Base-by-base conservation (phyloP, 2,113 vertebrate species). In the Apteryx mantelli region DNA sequence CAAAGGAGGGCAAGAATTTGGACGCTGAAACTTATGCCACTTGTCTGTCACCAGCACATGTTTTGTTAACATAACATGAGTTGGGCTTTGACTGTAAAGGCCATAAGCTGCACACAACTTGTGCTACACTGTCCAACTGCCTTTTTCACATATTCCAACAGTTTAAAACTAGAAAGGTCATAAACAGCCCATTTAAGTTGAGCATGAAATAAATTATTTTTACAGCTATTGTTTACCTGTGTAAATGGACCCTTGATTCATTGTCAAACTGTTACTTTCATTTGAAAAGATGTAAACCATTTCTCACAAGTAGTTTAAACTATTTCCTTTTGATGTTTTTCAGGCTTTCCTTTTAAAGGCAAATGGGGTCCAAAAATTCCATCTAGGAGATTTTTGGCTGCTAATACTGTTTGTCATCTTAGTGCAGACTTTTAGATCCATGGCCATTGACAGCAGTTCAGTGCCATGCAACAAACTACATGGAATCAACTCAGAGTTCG, bases 41-140 rank as follows among this genome's bases (percentile, higher is more conserved):
- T 79, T 95, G 48, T 79, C 81, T 78, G 38, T 85, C 70, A n/a
- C 66, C 61, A 88, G 58, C 20, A 40, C 2, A 0, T 30, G 8
- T 86, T 92, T 94, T 85, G n/a, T 76, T 85, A 64, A 13, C 0
- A 0, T 85, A 64, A 13, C 0, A 0, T 10, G 36, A 55, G 21
- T 52, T 50, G 48, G 65, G 19, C 56, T 86, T 88, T 50, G 82
- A 84, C 61, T 84, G 44, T 34, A 53, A 84, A 91, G 52, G 56
- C 32, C 32, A 19, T 0, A 0, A 89, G 48, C 65, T 63, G 64
- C 0, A 1, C 53, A 70, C 52, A 77, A 69, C 32, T 75, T 82
- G 56, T 56, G n/a, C 73, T 79, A 16, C 7, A 5, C 34, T 4
- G 3, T 64, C 65, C 46, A 84, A 46, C 55, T 82, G 38, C 56